Conservation (phyloP, 64 coral and sea anemone species). For the Stichodactyla mertensii region DNA sequence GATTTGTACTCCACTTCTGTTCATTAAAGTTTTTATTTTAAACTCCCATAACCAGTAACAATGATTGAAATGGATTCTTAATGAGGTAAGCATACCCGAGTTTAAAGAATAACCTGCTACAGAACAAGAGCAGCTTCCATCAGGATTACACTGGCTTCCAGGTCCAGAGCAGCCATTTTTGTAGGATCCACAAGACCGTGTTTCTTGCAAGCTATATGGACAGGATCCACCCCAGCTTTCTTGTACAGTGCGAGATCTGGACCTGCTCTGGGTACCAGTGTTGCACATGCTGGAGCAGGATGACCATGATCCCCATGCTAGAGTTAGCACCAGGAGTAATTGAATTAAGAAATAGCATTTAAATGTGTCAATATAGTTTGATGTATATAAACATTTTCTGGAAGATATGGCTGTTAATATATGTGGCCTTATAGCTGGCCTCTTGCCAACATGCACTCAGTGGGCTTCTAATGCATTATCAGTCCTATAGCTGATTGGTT, state of each 20-base stretch:
- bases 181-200: slow-evolving; percentile 35
- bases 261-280: slow-evolving; percentile 22
- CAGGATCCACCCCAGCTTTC: slow-evolving; percentile 33
- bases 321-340: background rate
- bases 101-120: slow-evolving; percentile 15
- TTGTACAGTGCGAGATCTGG: background rate
- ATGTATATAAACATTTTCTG: too few species aligned
- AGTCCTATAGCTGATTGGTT: too few species aligned
- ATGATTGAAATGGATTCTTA: too few species aligned
- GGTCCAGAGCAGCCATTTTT: slow-evolving; percentile 55
- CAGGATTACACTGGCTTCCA: slow-evolving; percentile 27
- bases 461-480: too few species aligned
- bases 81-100: slow-evolving; percentile 26
- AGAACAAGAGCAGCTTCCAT: slow-evolving; percentile 59
- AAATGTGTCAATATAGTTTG: background rate
- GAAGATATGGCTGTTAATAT: too few species aligned
- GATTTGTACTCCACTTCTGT: too few species aligned
- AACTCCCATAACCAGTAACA: too few species aligned
- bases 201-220: slow-evolving; percentile 15
- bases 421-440: too few species aligned
- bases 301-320: slow-evolving; percentile 52
- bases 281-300: slow-evolving; percentile 36
- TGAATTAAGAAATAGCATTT: background rate
- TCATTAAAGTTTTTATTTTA: too few species aligned
- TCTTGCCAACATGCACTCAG: too few species aligned